phyloP scores from a whole-genome alignment of 53 echinoderm and acorn worm genomes.

The Echinarachnius parma region DNA sequence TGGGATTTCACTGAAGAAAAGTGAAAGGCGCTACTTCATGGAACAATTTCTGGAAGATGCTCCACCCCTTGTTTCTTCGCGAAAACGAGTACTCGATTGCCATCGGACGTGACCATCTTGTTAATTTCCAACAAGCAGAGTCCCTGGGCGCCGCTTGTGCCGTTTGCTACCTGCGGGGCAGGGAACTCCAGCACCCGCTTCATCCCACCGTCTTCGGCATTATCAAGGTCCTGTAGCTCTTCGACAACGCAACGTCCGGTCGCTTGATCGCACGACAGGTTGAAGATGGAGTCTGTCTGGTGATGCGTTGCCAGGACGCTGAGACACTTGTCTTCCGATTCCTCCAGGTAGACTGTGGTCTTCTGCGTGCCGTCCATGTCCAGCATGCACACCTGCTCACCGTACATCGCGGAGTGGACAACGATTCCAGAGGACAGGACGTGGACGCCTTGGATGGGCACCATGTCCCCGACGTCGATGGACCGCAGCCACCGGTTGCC shows the following conservation, averaged over 20 bases:
- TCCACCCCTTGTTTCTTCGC: not conserved
- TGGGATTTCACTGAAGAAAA: too few species aligned
- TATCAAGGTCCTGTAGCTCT: slow-evolving; percentile 1
- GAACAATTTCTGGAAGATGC: not conserved
- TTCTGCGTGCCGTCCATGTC: slow-evolving; percentile 19
- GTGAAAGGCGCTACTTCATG: too few species aligned
- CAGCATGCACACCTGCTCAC: slow-evolving; percentile 30
- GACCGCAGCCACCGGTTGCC: slow-evolving; percentile 8
- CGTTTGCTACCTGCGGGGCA: slow-evolving; percentile 24
- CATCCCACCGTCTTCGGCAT: not conserved
- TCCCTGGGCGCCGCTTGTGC: slow-evolving; percentile 9
- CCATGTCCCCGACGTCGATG: slow-evolving; percentile 12
- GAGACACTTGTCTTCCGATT: slow-evolving; percentile 33
- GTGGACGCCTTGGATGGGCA: slow-evolving; percentile 32
- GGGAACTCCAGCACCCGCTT: slow-evolving; percentile 26
- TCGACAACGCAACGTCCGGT: slow-evolving; percentile 9
- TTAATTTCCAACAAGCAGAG: not conserved
- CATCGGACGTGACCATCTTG: slow-evolving; percentile 27
- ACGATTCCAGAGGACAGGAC: slow-evolving; percentile 8
- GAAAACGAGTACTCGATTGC: slow-evolving; percentile 15
- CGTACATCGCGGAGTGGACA: slow-evolving; percentile 36
- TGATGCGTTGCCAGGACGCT: slow-evolving; percentile 5
- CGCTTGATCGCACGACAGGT: slow-evolving; percentile 8
- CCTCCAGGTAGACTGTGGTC: slow-evolving; percentile 11
- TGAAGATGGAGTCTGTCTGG: slow-evolving; percentile 8